A percentile compares a stretch with the other conserved stretches of the same genome.
Conservation (phyloP, 2,113 vertebrate genomes). For the Oncorhynchus keta region DNA sequence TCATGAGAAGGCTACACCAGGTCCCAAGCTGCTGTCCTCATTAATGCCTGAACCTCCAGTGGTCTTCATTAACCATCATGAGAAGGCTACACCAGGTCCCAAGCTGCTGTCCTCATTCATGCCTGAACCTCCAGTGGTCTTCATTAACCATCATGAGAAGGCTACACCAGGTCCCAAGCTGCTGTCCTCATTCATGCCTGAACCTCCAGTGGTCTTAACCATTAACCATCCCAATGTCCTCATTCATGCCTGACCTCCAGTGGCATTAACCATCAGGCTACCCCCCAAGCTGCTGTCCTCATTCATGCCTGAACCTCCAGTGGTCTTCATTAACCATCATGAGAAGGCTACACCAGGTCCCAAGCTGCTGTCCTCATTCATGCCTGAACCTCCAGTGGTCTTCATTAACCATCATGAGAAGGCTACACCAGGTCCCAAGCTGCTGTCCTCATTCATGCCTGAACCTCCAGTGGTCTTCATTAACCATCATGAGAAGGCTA, state of each 20-base stretch:
- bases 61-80: conserved; percentile 36
- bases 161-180: conserved; percentile 39
- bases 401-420: too few species aligned
- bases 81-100: conserved; percentile 34
- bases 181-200: conserved; percentile 28
- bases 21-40: conserved; percentile 44
- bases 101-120: conserved; percentile 42
- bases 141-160: conserved; percentile 41
- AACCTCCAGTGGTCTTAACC: conserved; percentile 23
- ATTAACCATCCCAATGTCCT: conserved; percentile 40
- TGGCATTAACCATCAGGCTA: not conserved
- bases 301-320: too few species aligned
- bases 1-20: conserved; percentile 38
- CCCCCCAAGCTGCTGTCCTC: too few species aligned
- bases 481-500: too few species aligned
- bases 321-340: too few species aligned
- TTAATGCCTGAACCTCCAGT: conserved; percentile 20
- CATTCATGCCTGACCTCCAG: conserved; percentile 20
- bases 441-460: too few species aligned
- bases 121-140: conserved; percentile 24
- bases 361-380: too few species aligned
- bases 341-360: too few species aligned
- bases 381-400: too few species aligned
- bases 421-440: too few species aligned
- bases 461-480: too few species aligned